A percentile compares a stretch with the other conserved stretches of the same genome.
These are phyloP conservation scores for Melolontha melolontha DNA, from an alignment of 2,888 invertebrate genomes.

Conservation along the genomic window DNA sequence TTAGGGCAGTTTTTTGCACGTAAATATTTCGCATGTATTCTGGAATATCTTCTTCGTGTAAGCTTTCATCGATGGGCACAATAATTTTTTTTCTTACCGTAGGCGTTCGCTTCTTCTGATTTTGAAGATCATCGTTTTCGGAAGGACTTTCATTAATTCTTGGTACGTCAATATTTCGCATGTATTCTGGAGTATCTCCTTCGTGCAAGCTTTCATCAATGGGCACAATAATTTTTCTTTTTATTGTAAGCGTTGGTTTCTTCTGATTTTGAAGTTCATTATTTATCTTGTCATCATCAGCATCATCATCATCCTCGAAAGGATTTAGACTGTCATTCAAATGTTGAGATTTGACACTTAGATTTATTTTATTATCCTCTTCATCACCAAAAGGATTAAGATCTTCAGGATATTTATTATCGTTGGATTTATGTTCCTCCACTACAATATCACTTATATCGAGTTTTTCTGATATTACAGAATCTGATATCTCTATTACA, in stretches of 20 bases:
- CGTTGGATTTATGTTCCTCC: conserved; percentile 46
- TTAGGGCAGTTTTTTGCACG: conserved; percentile 2
- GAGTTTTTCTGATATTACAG: conserved; percentile 31
- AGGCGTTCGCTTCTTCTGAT: conserved; percentile 45
- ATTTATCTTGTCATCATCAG: conserved; percentile 56
- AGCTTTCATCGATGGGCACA: conserved; percentile 35
- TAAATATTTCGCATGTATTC: not conserved
- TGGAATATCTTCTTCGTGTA: conserved; percentile 31
- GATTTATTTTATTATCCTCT: conserved; percentile 13
- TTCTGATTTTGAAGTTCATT: conserved; percentile 45
- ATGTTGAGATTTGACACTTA: conserved; percentile 4
- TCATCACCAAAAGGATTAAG: conserved; percentile 85
- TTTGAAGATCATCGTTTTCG: not conserved
- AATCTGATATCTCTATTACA: conserved; percentile 40
- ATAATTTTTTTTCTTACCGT: conserved; percentile 46
- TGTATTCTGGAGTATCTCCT: conserved; percentile 32
- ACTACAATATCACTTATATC: not conserved
- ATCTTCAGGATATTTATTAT: conserved; percentile 76
- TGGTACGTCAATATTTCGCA: not conserved
- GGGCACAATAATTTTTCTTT: conserved; percentile 47
- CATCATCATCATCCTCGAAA: conserved; percentile 56
- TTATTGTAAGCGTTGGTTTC: conserved; percentile 44
- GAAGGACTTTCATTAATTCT: conserved; percentile 15
- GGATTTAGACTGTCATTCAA: conserved; percentile 35
- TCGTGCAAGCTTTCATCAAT: conserved; percentile 40